These are phyloP conservation scores for Pheosia tremula DNA, from an alignment of 2,888 invertebrate species.

Conservation along the genomic window DNA sequence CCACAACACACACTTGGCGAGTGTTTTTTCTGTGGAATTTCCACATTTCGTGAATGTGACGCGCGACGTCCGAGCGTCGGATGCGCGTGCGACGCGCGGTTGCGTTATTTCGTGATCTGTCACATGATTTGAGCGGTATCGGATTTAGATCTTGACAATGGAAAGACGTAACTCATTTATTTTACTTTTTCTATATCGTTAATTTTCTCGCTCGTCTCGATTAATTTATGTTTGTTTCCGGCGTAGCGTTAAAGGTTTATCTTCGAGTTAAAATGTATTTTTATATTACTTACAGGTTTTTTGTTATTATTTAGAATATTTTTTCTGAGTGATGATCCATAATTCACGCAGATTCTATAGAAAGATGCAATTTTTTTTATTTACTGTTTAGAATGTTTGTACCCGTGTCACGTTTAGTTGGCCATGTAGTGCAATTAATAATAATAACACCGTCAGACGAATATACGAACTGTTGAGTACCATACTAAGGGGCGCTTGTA, in stretches of 20 bases:
- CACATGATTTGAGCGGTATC: slow-evolving; percentile 72
- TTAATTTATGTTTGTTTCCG: slow-evolving; percentile 27
- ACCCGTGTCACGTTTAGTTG: no score
- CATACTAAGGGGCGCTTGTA: no score
- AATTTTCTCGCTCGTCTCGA: not conserved
- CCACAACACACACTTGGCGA: not conserved
- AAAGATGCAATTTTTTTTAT: no score
- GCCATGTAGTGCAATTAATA: no score
- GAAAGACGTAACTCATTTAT: slow-evolving; percentile 29
- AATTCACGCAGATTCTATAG: no score
- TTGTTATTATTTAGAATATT: no score
- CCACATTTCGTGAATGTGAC: slow-evolving; percentile 29
- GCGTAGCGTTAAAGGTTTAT: slow-evolving; percentile 7
- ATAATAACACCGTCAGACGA: no score
- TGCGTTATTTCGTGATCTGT: slow-evolving; percentile 67
- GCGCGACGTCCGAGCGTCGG: slow-evolving; percentile 43
- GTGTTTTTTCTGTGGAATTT: slow-evolving; percentile 35
- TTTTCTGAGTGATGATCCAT: no score
- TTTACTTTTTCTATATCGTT: slow-evolving; percentile 30
- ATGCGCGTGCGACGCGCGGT: slow-evolving; percentile 40
- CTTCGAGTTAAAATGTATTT: no score
- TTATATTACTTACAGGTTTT: no score
- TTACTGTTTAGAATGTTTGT: no score
- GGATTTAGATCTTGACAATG: slow-evolving; percentile 58
- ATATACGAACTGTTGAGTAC: no score